Base-by-base conservation (phyloP, 2,888 invertebrate genomes). In the Scelioninae gen. 2 region DNA sequence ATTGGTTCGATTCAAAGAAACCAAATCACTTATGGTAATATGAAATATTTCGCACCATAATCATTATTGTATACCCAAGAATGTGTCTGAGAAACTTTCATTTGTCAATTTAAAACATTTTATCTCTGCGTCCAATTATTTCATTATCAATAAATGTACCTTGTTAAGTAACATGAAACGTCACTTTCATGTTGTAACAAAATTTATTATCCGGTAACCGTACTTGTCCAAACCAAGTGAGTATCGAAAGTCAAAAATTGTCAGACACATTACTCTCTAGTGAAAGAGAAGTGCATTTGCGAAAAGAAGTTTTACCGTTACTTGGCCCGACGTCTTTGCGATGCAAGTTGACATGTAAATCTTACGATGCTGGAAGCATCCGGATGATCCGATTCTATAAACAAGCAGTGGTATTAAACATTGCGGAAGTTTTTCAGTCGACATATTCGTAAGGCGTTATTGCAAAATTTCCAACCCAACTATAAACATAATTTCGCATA, bases 231-330 rank as follows among this genome's bases (percentile, higher is more conserved):
- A 61, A 52, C 64, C 48, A 25, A 35, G 37, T 45, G 13, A 46
- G 57, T 45, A 68, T 63, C 52, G 57, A 63, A 65, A 67, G 50
- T 41, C 53, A 67, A 68, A 67, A 68, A 67, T 41, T 60, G 43
- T 57, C 15, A 45, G 43, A 43, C 39, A 63, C 57, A 57, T 68
- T 55, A 10, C 63, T n/a, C 55, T 61, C 55, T 61, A 68, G 67
- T 63, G 67, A 69, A 73, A 68, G 60, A 69, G 64, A 69, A 60
- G 73, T 69, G 73, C 58, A 75, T 64, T 73, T 61, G 71, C 65
- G 72, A 72, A 75, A 73, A 70, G 67, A 39, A 67, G 64, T 70
- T 70, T 58, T 67, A 75, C 75, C 73, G 75, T 73, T 75, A 75
- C 70, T 71, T 75, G 71, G 74, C 71, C 71, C 68, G 46, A 69